phyloP scores from a whole-genome alignment of 2,113 vertebrate genomes.

The Sinocyclocheilus anshuiensis region DNA sequence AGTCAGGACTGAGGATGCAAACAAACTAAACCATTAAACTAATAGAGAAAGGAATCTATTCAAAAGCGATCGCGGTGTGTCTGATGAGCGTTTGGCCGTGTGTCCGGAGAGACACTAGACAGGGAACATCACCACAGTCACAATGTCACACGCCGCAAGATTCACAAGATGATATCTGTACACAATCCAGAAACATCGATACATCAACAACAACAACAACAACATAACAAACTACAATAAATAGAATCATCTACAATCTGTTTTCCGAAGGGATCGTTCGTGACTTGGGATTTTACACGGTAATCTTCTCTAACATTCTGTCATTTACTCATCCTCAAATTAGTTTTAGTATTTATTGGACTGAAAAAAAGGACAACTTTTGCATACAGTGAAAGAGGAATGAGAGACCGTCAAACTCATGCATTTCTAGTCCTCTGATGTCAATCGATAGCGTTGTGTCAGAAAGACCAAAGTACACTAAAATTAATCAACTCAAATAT shows the following conservation, averaged over 20 bases:
- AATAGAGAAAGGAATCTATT: neutral
- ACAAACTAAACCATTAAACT: neutral
- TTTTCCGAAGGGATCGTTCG: neutral
- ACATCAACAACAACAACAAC: slow-evolving; percentile 35
- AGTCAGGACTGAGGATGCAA: neutral
- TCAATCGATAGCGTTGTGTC: neutral
- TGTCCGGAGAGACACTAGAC: slow-evolving; percentile 6
- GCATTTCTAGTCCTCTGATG: neutral
- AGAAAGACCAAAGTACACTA: neutral
- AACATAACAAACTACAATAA: slow-evolving; percentile 33
- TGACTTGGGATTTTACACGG: neutral
- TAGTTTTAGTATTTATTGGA: neutral
- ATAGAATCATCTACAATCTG: slow-evolving; percentile 9
- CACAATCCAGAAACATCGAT: slow-evolving; percentile 41
- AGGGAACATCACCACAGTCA: slow-evolving; percentile 52
- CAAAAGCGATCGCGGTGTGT: neutral
- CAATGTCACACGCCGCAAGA: slow-evolving; percentile 59
- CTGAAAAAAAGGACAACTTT: neutral
- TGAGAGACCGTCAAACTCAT: neutral
- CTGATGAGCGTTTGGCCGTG: neutral
- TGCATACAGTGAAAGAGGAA: slow-evolving; percentile 29
- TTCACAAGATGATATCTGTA: slow-evolving; percentile 59
- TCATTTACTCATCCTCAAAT: neutral
- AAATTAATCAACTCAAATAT: neutral
- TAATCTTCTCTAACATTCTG: neutral